Base-by-base conservation (phyloP, 1,140 invertebrate species). In the Marisa cornuarietis region DNA sequence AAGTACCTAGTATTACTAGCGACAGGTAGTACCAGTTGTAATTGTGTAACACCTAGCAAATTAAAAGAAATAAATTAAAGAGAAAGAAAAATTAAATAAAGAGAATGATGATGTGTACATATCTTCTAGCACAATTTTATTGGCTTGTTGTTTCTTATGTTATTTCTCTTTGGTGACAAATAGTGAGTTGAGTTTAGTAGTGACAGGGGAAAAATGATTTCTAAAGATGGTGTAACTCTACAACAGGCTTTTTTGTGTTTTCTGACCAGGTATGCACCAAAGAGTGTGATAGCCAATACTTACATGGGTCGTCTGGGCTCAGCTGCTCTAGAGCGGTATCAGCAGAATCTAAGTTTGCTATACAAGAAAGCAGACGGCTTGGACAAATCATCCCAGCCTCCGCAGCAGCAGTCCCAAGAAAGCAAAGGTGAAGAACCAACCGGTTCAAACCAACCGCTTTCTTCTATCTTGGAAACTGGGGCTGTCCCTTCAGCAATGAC, bases 241-340 rank as follows among this genome's bases (percentile, higher is more conserved):
- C n/a, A n/a, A n/a, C n/a, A n/a, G n/a, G n/a, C n/a, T 42, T 42
- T 42, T 51, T 71, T 9, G 42, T 72, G 18, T 71, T 51, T 71
- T 26, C 26, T 42, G 20, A 16, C 51, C 76, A 89, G 90, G 76
- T 91, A 91, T 85, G 91, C 90, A 22, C 86, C 90, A 13, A 89
- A 89, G 76, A 91, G 87, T 83, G 86, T 88, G 52, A 91, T 92
- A 68, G 86, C 89, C 62, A 90, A 90, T 79, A 90, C 90, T 10
- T 92, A 92, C 82, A 90, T 89, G 84, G 83, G 83, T 51, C 79
- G 83, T 24, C 79, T 88, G 69, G 85, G 87, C 68, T 82, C 76
- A 24, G 85, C 85, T 54, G 86, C 87, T n/a, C 82, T 87, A 78
- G 83, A 87, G 79, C 86, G 85, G 74, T 89, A 89, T 78, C 88